phyloP scores from a whole-genome alignment of 2,797 vertebrate genomes.

The Aldrovandia affinis region DNA sequence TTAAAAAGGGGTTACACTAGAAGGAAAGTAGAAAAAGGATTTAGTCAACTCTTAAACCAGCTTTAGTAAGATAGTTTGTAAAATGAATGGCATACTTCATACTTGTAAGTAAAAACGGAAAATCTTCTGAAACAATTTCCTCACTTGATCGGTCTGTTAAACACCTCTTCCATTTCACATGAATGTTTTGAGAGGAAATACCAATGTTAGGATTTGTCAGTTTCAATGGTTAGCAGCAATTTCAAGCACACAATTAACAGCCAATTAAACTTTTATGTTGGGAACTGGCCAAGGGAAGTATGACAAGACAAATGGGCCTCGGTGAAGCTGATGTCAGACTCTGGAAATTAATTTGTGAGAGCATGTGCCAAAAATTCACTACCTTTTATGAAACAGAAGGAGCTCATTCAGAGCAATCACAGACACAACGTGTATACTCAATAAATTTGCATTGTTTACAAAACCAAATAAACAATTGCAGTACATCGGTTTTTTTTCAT shows the following conservation, averaged over 20 bases:
- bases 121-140: background rate
- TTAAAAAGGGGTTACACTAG: no score
- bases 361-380: background rate
- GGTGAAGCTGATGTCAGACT: constrained; percentile 19
- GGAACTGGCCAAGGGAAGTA: background rate
- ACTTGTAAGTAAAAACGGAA: background rate
- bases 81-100: no score
- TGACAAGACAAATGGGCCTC: constrained; percentile 22
- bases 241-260: constrained; percentile 25
- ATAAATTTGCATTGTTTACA: background rate
- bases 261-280: constrained; percentile 29
- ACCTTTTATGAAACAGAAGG: constrained; percentile 17
- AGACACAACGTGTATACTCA: background rate
- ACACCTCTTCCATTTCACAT: constrained; percentile 9
- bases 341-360: background rate
- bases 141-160: background rate
- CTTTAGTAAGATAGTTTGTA: no score
- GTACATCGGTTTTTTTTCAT: no score
- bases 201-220: background rate
- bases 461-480: background rate
- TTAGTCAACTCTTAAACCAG: no score
- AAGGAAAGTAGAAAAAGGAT: no score
- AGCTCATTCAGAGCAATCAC: background rate
- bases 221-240: background rate
- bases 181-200: constrained; percentile 6